phyloP scores from a whole-genome alignment of 2,797 vertebrate species.

The Danio aesculapii region DNA sequence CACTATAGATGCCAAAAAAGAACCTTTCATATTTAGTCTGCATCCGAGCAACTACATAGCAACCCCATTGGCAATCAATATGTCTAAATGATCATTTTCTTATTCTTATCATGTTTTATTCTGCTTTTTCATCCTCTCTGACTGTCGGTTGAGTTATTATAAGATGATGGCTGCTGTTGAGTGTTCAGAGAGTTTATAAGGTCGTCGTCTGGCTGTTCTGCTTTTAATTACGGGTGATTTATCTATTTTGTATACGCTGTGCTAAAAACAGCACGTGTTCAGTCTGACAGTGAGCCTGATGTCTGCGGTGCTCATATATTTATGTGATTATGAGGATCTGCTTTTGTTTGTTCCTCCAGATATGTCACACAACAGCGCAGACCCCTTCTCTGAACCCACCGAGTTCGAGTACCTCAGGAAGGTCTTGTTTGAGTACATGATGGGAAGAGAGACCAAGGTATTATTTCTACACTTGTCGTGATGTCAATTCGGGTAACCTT shows the following conservation, averaged over 20 bases:
- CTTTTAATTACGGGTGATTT: slow-evolving; percentile 49
- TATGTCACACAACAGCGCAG: slow-evolving; percentile 76
- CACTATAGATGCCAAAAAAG: neutral
- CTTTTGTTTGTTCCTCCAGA: slow-evolving; percentile 74
- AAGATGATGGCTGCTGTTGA: slow-evolving; percentile 15
- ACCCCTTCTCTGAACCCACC: slow-evolving; percentile 86
- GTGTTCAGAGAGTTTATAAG: slow-evolving; percentile 7
- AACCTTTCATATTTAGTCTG: neutral
- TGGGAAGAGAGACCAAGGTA: slow-evolving; percentile 99
- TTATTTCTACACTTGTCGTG: neutral
- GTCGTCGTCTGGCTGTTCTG: slow-evolving; percentile 45
- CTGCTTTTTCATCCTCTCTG: neutral
- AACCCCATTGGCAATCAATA: neutral
- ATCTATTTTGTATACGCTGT: neutral
- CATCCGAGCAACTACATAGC: neutral
- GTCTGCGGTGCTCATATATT: neutral
- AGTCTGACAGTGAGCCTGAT: neutral
- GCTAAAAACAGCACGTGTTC: neutral
- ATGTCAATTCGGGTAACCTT: neutral
- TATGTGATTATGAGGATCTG: neutral
- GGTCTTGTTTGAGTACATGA: slow-evolving; percentile 98
- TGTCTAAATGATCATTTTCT: neutral
- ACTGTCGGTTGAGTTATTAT: neutral
- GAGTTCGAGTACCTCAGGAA: slow-evolving; percentile 98
- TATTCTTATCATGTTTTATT: neutral